Evolutionary conservation across 1,140 invertebrate species (phyloP).

Genomic region (Trichogramma pretiosum): DNA sequence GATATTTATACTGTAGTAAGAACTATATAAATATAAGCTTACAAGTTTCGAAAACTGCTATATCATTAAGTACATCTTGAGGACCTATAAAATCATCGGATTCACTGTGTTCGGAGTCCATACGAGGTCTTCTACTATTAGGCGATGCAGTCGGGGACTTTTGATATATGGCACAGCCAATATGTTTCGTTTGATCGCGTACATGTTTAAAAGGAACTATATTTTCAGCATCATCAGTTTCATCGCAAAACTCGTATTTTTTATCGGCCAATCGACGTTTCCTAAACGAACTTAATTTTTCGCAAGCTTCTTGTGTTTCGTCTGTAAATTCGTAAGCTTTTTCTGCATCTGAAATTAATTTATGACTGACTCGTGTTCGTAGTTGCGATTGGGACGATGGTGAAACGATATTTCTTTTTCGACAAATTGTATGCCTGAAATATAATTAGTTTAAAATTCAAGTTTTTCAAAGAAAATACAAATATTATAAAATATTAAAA

Average conservation of each 20-base stretch:
- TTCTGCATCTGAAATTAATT: slow-evolving; percentile 48
- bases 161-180: slow-evolving; percentile 33
- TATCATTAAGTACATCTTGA: slow-evolving; percentile 26
- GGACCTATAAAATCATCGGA: slow-evolving; percentile 32
- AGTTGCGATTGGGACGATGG: slow-evolving; percentile 32
- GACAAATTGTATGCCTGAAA: slow-evolving; percentile 29
- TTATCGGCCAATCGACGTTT: slow-evolving; percentile 78
- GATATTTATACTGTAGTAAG: too few species aligned
- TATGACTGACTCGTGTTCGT: slow-evolving; percentile 35
- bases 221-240: slow-evolving; percentile 68
- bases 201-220: slow-evolving; percentile 64
- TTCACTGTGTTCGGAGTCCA: slow-evolving; percentile 43
- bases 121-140: slow-evolving; percentile 31
- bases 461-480: neutral
- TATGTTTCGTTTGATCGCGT: slow-evolving; percentile 38
- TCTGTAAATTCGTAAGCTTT: slow-evolving; percentile 80
- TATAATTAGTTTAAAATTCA: neutral
- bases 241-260: slow-evolving; percentile 82
- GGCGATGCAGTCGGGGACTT: slow-evolving; percentile 34
- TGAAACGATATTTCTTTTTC: slow-evolving; percentile 35
- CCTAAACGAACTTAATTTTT: slow-evolving; percentile 72
- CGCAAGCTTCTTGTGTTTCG: slow-evolving; percentile 66
- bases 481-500: neutral
- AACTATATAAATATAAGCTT: slow-evolving; percentile 8
- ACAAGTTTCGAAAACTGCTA: slow-evolving; percentile 29